Evolutionary conservation across 2,888 invertebrate genomes (phyloP).

Genomic region (Rhamnusium bicolor): DNA sequence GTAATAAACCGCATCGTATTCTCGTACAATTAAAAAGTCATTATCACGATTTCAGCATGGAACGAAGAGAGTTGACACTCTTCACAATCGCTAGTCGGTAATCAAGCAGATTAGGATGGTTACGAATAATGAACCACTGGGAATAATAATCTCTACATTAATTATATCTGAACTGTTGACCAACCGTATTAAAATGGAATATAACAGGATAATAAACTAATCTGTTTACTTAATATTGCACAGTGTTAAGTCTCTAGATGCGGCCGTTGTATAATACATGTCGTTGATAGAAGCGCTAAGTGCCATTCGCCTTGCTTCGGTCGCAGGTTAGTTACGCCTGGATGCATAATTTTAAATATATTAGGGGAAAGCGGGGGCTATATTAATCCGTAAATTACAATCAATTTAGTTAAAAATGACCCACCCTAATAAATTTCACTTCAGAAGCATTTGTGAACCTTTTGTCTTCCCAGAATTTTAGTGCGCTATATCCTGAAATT

Average conservation of each 20-base stretch:
- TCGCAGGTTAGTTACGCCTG: constrained; percentile 42
- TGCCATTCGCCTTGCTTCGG: constrained; percentile 39
- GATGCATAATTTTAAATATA: constrained; percentile 43
- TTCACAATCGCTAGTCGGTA: constrained; percentile 23
- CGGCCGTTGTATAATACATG: constrained; percentile 51
- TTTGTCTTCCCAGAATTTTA: constrained; percentile 8
- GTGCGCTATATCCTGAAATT: not conserved
- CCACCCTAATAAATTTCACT: constrained; percentile 15
- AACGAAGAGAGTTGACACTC: constrained; percentile 43
- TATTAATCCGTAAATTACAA: constrained; percentile 16
- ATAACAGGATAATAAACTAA: constrained; percentile 67
- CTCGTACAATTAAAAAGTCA: constrained; percentile 44
- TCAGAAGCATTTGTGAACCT: constrained; percentile 3
- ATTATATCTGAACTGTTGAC: constrained; percentile 68
- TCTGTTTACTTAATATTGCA: constrained; percentile 67
- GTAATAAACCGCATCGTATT: constrained; percentile 10
- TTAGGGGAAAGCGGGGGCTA: constrained; percentile 23
- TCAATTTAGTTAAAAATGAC: constrained; percentile 25
- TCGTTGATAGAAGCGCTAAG: constrained; percentile 46
- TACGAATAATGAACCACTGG: constrained; percentile 60
- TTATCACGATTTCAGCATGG: constrained; percentile 47
- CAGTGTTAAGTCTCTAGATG: constrained; percentile 58
- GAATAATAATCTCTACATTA: constrained; percentile 67
- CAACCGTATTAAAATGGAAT: constrained; percentile 66
- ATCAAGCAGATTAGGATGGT: constrained; percentile 37